A percentile compares a stretch with the other conserved stretches of the same genome.
Conservation (phyloP, 2,888 invertebrate species). For the Melanophora roralis region DNA sequence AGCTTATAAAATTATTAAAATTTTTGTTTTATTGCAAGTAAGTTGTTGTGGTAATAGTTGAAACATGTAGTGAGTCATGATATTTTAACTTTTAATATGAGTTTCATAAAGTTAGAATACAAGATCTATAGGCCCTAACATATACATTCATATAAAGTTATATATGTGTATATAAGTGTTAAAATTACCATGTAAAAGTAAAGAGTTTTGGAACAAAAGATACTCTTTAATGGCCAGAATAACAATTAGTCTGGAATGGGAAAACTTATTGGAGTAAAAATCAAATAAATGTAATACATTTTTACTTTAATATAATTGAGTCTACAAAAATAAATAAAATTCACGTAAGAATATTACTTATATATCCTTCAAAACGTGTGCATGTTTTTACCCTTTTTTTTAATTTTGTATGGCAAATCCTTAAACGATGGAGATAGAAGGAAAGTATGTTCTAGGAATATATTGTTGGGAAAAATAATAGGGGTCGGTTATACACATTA, state of each 20-base stretch:
- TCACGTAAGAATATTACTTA: no score
- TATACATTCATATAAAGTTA: not conserved
- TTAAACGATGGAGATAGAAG: no score
- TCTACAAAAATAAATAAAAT: no score
- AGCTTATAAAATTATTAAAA: constrained; percentile 41
- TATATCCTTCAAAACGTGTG: no score
- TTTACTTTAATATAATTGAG: no score
- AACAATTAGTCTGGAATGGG: not conserved
- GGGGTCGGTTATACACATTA: no score
- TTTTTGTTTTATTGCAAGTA: not conserved
- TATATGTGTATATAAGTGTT: not conserved
- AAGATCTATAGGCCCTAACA: not conserved
- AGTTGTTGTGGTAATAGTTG: not conserved
- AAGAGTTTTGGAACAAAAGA: constrained; percentile 11
- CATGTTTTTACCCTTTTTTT: no score
- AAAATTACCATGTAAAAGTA: constrained; percentile 23
- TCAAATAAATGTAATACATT: no score
- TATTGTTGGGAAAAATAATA: no score
- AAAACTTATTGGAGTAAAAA: no score
- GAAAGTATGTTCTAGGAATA: no score
- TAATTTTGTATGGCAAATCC: no score
- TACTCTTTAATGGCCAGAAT: not conserved
- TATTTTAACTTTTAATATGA: constrained; percentile 37
- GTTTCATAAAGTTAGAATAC: constrained; percentile 20
- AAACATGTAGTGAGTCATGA: constrained; percentile 34